A percentile compares a stretch with the other conserved stretches of the same genome.
These are phyloP conservation scores for Andrena chrysosceles DNA, from an alignment of 2,888 invertebrate species.

Conservation along the genomic window DNA sequence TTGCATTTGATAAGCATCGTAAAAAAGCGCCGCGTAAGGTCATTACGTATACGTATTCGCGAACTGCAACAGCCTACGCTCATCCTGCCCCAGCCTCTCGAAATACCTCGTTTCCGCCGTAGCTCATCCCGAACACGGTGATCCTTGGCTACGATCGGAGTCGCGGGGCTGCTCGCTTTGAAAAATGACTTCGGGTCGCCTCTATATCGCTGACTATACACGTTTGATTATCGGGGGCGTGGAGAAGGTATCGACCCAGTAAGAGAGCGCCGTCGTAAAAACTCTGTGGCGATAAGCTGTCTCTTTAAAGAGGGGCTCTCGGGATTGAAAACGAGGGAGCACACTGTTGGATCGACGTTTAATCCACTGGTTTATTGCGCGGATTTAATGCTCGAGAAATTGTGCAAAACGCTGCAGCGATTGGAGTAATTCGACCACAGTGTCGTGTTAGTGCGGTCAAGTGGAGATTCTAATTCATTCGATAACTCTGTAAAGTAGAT, in stretches of 20 bases:
- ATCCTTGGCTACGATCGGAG: constrained; percentile 42
- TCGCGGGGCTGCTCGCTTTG: constrained; percentile 43
- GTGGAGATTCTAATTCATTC: not conserved
- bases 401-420: constrained; percentile 13
- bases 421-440: not conserved
- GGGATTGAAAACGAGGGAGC: constrained; percentile 21
- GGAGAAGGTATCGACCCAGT: constrained; percentile 41
- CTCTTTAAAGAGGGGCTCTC: constrained; percentile 11
- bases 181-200: constrained; percentile 51
- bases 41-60: constrained; percentile 71
- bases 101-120: constrained; percentile 64
- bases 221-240: constrained; percentile 43
- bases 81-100: constrained; percentile 42
- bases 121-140: constrained; percentile 52
- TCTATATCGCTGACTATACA: constrained; percentile 63
- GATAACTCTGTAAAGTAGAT: not conserved
- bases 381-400: constrained; percentile 28
- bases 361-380: constrained; percentile 41
- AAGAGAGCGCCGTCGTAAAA: constrained; percentile 41
- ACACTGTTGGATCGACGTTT: constrained; percentile 3
- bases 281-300: constrained; percentile 32
- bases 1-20: constrained; percentile 83
- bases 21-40: constrained; percentile 80
- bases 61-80: constrained; percentile 63
- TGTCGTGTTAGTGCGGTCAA: not conserved